These are phyloP conservation scores for Callopanchax toddi DNA, from an alignment of 2,113 vertebrate genomes.

Conservation along the genomic window DNA sequence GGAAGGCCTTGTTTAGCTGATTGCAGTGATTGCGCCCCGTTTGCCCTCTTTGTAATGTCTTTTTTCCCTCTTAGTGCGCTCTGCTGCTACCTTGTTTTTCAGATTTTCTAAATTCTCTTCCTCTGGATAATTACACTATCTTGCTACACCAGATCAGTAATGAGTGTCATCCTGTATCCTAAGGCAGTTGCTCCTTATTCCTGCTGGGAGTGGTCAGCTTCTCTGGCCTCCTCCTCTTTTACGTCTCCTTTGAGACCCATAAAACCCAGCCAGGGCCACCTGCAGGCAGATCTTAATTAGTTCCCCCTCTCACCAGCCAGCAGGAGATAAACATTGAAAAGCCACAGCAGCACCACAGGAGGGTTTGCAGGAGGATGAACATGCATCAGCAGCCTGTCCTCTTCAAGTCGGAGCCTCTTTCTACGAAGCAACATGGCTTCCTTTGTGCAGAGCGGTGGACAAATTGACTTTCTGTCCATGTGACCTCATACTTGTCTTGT, in stretches of 20 bases:
- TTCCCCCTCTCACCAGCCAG: constrained; percentile 62
- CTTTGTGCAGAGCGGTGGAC: constrained; percentile 61
- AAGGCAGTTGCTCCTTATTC: constrained; percentile 19
- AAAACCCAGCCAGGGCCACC: constrained; percentile 69
- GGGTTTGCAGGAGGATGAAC: constrained; percentile 57
- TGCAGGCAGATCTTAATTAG: constrained; percentile 73
- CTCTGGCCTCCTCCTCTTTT: constrained; percentile 12
- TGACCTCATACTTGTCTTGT: constrained; percentile 51
- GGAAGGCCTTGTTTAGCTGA: constrained; percentile 64
- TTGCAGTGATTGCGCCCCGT: constrained; percentile 44
- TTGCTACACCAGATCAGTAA: constrained; percentile 22
- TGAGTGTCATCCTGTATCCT: constrained; percentile 37
- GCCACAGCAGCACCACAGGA: constrained; percentile 56
- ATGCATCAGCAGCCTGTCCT: constrained; percentile 62
- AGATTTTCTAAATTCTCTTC: background rate
- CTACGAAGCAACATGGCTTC: constrained; percentile 52
- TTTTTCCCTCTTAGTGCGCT: constrained; percentile 1
- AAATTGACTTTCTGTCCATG: constrained; percentile 74
- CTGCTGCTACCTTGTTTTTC: background rate
- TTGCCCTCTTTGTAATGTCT: constrained; percentile 11
- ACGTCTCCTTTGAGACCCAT: constrained; percentile 41
- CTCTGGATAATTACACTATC: background rate
- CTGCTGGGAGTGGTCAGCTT: constrained; percentile 38
- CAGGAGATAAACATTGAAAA: constrained; percentile 63
- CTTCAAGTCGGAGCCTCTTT: constrained; percentile 58